Conservation (phyloP, 1,140 invertebrate genomes). For the Sinonovacula constricta region DNA sequence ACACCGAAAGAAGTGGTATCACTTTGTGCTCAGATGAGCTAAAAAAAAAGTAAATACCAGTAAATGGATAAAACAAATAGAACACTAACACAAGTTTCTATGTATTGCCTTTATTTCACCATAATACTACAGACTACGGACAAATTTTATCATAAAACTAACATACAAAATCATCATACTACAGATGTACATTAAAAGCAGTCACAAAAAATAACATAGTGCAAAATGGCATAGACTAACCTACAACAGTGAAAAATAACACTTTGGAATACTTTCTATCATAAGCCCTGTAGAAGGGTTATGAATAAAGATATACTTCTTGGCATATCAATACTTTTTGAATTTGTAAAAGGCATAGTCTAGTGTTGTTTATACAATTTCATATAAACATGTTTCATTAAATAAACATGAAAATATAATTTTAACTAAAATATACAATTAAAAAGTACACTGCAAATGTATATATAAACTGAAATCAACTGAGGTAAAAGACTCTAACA, state of each 20-base stretch:
- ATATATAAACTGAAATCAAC: too few relatives aligned
- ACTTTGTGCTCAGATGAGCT: too few relatives aligned
- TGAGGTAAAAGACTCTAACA: too few relatives aligned
- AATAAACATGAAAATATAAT: slow-evolving; percentile 1
- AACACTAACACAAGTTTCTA: slow-evolving; percentile 29
- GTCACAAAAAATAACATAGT: slow-evolving; percentile 17
- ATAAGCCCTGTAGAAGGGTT: too few relatives aligned
- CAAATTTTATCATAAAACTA: slow-evolving; percentile 22
- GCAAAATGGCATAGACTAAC: not conserved
- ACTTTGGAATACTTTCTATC: not conserved
- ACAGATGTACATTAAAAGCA: slow-evolving; percentile 36
- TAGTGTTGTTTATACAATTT: too few relatives aligned
- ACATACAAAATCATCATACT: slow-evolving; percentile 18
- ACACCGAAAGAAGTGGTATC: too few relatives aligned
- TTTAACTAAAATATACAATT: slow-evolving; percentile 2
- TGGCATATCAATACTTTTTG: too few relatives aligned
- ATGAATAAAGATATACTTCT: too few relatives aligned
- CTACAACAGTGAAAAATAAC: not conserved
- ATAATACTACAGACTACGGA: slow-evolving; percentile 45
- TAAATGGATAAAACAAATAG: too few relatives aligned
- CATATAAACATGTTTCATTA: not conserved
- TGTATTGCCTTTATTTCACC: slow-evolving; percentile 47
- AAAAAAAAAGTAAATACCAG: too few relatives aligned
- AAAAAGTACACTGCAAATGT: too few relatives aligned
- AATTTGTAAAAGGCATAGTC: too few relatives aligned